Evolutionary conservation across 2,888 invertebrate species (phyloP).

Genomic region (Eucera pruinosa): DNA sequence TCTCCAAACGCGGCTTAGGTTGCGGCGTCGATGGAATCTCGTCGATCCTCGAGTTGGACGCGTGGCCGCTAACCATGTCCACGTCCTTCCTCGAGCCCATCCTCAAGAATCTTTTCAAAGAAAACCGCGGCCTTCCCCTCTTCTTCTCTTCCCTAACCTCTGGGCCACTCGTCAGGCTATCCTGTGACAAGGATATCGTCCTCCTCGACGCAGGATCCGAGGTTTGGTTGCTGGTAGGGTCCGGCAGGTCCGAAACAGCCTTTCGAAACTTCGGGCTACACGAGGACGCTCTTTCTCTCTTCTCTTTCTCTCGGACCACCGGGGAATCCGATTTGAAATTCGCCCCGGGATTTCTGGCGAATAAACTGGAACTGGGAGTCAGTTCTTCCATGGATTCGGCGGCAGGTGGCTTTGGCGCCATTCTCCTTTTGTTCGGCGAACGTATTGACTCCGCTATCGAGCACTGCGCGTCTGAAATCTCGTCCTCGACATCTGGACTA

Average conservation of each 20-base stretch:
- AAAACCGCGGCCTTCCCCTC: slow-evolving; percentile 90
- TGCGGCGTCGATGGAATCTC: slow-evolving; percentile 87
- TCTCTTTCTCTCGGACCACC: slow-evolving; percentile 90
- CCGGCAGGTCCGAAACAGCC: slow-evolving; percentile 82
- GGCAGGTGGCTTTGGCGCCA: slow-evolving; percentile 90
- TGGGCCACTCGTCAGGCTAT: slow-evolving; percentile 86
- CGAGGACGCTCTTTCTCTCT: slow-evolving; percentile 89
- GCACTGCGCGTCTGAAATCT: slow-evolving; percentile 62
- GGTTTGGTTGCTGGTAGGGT: slow-evolving; percentile 67
- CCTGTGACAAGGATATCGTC: slow-evolving; percentile 90
- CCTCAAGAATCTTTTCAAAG: slow-evolving; percentile 92
- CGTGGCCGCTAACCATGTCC: slow-evolving; percentile 84
- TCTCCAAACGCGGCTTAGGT: slow-evolving; percentile 91
- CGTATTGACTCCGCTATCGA: slow-evolving; percentile 78
- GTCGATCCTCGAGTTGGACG: slow-evolving; percentile 85
- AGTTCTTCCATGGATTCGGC: slow-evolving; percentile 80
- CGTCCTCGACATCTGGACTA: slow-evolving; percentile 61
- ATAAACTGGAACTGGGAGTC: slow-evolving; percentile 85
- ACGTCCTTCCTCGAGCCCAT: slow-evolving; percentile 91
- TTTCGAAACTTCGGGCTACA: slow-evolving; percentile 87
- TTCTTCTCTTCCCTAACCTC: slow-evolving; percentile 86
- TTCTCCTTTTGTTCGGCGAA: slow-evolving; percentile 88
- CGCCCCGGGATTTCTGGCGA: slow-evolving; percentile 86
- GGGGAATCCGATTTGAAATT: slow-evolving; percentile 88
- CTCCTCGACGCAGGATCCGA: slow-evolving; percentile 89